Base-by-base conservation (phyloP, 2,797 vertebrate species). In the Myotis daubentonii region DNA sequence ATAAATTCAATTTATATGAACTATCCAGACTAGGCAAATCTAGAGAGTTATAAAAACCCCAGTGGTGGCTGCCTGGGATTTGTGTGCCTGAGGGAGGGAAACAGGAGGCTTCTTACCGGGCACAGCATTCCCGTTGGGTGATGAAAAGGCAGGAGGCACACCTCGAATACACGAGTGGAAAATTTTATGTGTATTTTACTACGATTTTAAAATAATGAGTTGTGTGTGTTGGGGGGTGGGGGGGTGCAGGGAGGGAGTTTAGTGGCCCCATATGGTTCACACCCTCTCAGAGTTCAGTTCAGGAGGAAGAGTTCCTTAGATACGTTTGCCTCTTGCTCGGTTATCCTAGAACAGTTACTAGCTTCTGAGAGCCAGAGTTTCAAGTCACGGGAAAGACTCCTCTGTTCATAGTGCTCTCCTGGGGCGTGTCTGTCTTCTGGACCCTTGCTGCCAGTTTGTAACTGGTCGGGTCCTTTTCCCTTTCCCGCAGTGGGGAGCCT, bases 401-500 rank as follows among this genome's bases (percentile, higher is more conserved):
- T 53, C 8, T 28, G 4, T 38, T 57, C 19, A 0, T 0, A 76
- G 41, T 6, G 33, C 66, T 90, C n/a, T 2, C 22, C 62, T 47
- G 0, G 8, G 62, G 82, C 78, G 44, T 25, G 11, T 15, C 41
- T 2, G 1, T 20, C 86, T 11, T 71, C 44, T 0, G 8, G 53
- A 5, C 30, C 79, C 68, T 51, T 23, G 17, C 22, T 33, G 49
- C 81, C 81, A 25, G 4, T 5, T 13, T 36, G 38, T 33, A 5
- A n/a, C 76, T 23, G 55, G 23, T 9, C 2, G 36, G 30, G 20
- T 12, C 60, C 80, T 36, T 2, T 49, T 36, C 11, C 25, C 23
- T 33, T 36, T 82, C 6, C 55, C 6, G 0, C 8, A 11, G 2
- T 1, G 12, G 0, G 53, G 44, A 19, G 36, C 12, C 30, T 0